Conservation (phyloP, 2,888 invertebrate species). For the Balanococcus diminutus region DNA sequence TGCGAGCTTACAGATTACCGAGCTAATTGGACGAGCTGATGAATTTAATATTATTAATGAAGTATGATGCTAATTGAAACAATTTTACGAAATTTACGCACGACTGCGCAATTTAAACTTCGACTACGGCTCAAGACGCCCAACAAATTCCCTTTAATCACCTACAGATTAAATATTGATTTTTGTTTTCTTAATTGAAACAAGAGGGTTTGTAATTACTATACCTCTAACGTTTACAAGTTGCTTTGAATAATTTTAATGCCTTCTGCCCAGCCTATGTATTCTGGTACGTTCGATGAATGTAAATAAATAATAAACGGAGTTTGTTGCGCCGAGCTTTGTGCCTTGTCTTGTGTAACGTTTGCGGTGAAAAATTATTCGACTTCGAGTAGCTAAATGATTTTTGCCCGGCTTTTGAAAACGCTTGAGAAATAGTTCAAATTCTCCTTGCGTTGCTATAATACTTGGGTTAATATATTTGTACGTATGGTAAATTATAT, state of each 20-base stretch:
- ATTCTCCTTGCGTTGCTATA: background rate
- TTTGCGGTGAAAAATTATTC: background rate
- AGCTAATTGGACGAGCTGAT: conserved; percentile 16
- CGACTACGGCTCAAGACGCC: background rate
- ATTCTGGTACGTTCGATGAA: background rate
- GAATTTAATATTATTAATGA: conserved; percentile 28
- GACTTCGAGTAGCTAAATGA: background rate
- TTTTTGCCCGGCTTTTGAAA: background rate
- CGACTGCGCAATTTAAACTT: background rate
- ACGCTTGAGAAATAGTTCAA: background rate
- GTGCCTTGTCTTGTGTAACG: background rate
- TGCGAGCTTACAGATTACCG: conserved; percentile 4
- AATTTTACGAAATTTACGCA: conserved; percentile 31
- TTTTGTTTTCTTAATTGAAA: conserved; percentile 43
- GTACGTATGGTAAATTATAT: background rate
- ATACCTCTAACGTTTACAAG: background rate
- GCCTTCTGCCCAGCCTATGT: background rate
- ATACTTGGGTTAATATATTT: no score
- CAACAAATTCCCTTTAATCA: conserved; percentile 30
- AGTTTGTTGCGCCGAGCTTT: background rate
- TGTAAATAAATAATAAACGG: conserved; percentile 11
- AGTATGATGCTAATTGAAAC: conserved; percentile 33
- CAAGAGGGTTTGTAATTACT: conserved; percentile 42
- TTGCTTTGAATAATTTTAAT: conserved; percentile 32
- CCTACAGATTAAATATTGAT: conserved; percentile 37